Evolutionary conservation across 2,888 invertebrate species (phyloP).

Genomic region (Crematogaster levior): DNA sequence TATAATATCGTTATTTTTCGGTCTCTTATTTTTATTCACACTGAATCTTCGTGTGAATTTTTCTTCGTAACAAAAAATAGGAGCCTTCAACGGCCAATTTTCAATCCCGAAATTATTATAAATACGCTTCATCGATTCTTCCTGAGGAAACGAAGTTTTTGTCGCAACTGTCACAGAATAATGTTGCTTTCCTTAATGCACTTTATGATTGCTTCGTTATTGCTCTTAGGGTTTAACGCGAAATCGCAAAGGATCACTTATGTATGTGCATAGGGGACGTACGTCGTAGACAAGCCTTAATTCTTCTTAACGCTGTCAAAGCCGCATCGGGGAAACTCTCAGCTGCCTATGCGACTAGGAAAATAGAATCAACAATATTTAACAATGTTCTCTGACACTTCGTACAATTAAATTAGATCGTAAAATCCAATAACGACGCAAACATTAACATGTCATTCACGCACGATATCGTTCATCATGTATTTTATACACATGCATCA

Average conservation of each 20-base stretch:
- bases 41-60: conserved; percentile 49
- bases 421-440: background rate
- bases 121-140: background rate
- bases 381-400: background rate
- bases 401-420: background rate
- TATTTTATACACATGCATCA: background rate
- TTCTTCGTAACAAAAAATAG: background rate
- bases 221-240: conserved; percentile 53
- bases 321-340: background rate
- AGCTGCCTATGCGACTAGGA: background rate
- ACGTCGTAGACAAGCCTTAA: conserved; percentile 1
- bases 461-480: background rate
- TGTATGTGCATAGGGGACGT: background rate
- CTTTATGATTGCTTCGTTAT: conserved; percentile 66
- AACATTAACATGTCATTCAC: background rate
- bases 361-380: conserved; percentile 1
- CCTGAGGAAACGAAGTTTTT: background rate
- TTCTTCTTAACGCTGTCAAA: conserved; percentile 6
- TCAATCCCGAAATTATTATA: background rate
- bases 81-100: background rate
- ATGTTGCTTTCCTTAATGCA: conserved; percentile 54
- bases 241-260: conserved; percentile 57
- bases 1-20: background rate
- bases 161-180: conserved; percentile 46
- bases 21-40: background rate